These are phyloP conservation scores for Microcebus griseorufus DNA, from an alignment of 2,113 vertebrate species.

Conservation along the genomic window DNA sequence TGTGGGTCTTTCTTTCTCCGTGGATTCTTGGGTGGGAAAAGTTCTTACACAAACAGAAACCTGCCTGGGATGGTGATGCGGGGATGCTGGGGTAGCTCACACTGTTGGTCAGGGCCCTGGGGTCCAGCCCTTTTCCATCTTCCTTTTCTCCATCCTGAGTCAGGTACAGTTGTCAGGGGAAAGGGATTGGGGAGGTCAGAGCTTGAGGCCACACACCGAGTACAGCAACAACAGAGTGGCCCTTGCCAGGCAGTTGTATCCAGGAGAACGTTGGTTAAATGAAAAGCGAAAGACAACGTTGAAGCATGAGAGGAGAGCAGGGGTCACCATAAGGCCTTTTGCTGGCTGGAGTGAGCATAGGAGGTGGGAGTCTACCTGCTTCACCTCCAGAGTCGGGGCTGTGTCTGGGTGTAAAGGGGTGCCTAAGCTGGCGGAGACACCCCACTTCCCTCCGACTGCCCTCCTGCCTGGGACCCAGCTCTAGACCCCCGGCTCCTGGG, in stretches of 20 bases:
- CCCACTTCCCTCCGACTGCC: accelerated
- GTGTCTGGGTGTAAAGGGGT: background rate
- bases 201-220: background rate
- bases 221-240: background rate
- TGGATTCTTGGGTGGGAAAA: background rate
- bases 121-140: background rate
- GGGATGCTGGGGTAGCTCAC: background rate
- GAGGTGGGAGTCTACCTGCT: background rate
- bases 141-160: background rate
- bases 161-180: background rate
- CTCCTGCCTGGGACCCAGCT: background rate
- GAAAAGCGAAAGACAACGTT: background rate
- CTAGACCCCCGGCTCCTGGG: background rate
- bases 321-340: background rate
- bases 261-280: background rate
- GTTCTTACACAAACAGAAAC: background rate
- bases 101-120: background rate
- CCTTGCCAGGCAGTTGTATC: background rate
- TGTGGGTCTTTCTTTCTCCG: background rate
- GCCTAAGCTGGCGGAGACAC: background rate
- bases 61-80: accelerated
- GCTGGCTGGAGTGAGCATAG: background rate
- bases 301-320: background rate
- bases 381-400: background rate
- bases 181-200: background rate